These are phyloP conservation scores for Physeter macrocephalus DNA, from an alignment of 2,113 vertebrate species.

Conservation along the genomic window DNA sequence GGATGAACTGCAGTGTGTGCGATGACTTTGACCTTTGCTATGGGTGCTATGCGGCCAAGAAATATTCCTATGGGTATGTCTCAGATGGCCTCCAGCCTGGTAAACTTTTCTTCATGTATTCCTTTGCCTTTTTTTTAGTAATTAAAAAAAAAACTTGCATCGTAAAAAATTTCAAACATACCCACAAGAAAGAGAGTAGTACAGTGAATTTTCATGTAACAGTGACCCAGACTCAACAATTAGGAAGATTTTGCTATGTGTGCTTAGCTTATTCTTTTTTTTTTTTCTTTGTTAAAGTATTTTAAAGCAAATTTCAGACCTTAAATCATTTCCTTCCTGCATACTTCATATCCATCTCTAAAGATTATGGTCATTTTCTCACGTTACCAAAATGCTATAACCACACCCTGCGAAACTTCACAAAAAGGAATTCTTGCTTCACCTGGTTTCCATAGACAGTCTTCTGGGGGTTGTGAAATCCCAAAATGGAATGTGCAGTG, in stretches of 20 bases:
- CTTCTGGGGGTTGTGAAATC: neutral
- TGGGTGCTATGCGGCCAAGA: conserved; percentile 95
- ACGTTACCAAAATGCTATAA: neutral
- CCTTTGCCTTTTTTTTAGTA: neutral
- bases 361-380: neutral
- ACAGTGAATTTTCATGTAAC: neutral
- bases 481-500: neutral
- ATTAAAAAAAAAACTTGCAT: neutral
- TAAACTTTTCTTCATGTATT: neutral
- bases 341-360: neutral
- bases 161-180: neutral
- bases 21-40: conserved; percentile 98
- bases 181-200: neutral
- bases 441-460: neutral
- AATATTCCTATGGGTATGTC: conserved; percentile 92
- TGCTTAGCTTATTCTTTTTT: neutral
- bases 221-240: neutral
- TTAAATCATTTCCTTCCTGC: conserved; percentile 11
- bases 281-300: neutral
- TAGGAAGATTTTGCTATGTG: neutral
- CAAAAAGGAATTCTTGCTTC: neutral
- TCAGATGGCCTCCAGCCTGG: neutral
- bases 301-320: conserved; percentile 29
- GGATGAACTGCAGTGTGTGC: conserved; percentile 96
- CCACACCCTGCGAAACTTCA: neutral